Percentiles rank a stretch among this genome's conserved stretches.
Conservation (phyloP, 2,888 invertebrate genomes). For the Stenoptilia bipunctidactyla region DNA sequence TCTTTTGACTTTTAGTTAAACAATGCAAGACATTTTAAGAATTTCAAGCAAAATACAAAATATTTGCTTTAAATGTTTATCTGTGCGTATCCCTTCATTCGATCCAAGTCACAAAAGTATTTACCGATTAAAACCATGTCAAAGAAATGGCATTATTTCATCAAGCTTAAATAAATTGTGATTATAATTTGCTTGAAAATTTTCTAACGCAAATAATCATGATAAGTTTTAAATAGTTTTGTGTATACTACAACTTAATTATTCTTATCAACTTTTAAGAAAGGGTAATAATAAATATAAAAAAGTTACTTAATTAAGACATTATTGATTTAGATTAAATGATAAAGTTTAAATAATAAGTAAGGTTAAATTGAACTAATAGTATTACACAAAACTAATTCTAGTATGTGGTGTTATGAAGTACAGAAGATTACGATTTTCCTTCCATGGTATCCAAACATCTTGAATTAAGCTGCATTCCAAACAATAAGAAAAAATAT, state of each 20-base stretch:
- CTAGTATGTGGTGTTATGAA: too few species aligned
- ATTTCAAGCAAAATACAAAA: too few species aligned
- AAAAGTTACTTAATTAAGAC: too few species aligned
- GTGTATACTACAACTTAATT: not conserved
- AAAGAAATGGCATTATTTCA: slow-evolving; percentile 41
- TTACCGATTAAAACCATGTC: slow-evolving; percentile 9
- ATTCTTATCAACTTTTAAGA: too few species aligned
- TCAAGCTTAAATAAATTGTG: slow-evolving; percentile 30
- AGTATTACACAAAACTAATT: too few species aligned
- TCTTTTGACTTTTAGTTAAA: not conserved
- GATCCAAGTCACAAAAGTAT: slow-evolving; percentile 15
- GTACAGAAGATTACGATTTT: too few species aligned
- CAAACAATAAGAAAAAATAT: slow-evolving; percentile 30
- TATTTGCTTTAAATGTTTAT: slow-evolving; percentile 10
- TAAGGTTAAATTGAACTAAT: too few species aligned
- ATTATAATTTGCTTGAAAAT: not conserved
- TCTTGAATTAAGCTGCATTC: slow-evolving; percentile 59
- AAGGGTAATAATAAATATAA: too few species aligned
- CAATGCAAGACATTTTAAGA: too few species aligned
- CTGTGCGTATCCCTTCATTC: slow-evolving; percentile 29
- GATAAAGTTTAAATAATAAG: too few species aligned
- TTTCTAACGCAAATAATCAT: not conserved
- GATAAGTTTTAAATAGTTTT: not conserved
- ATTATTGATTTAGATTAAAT: too few species aligned
- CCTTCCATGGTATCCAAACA: slow-evolving; percentile 3